phyloP scores from a whole-genome alignment of 2,888 invertebrate genomes.

The Orthonychiurus folsomi region DNA sequence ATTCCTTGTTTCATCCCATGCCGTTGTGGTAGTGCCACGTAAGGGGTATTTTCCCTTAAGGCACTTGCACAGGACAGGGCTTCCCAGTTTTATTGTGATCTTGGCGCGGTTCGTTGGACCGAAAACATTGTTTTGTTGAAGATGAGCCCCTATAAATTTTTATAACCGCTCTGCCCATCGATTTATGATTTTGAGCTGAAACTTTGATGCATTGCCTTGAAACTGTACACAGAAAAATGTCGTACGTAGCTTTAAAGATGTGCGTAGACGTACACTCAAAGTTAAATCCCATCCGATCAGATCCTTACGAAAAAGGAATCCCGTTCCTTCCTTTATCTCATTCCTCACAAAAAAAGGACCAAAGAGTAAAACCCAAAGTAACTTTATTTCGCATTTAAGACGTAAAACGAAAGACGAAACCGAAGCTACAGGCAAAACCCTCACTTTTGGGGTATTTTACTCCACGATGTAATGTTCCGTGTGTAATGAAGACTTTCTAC shows the following conservation, averaged over 20 bases:
- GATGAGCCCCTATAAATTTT: not conserved
- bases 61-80: too few species aligned
- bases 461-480: not conserved
- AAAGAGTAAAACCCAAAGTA: too few species aligned
- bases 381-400: not conserved
- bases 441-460: not conserved
- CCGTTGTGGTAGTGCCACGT: too few species aligned
- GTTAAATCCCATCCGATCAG: too few species aligned
- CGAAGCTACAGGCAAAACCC: too few species aligned
- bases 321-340: too few species aligned
- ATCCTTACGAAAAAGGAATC: too few species aligned
- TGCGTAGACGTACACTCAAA: too few species aligned
- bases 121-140: not conserved
- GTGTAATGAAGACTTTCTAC: not conserved
- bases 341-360: too few species aligned
- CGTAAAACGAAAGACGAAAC: not conserved
- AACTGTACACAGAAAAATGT: not conserved
- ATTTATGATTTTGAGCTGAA: not conserved
- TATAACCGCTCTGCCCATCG: not conserved
- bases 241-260: too few species aligned
- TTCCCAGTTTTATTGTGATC: not conserved
- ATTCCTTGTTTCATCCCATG: too few species aligned
- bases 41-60: not conserved
- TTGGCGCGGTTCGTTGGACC: not conserved
- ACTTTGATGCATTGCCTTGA: not conserved